Base-by-base conservation (phyloP, 2,888 invertebrate species). In the Diploptera punctata region DNA sequence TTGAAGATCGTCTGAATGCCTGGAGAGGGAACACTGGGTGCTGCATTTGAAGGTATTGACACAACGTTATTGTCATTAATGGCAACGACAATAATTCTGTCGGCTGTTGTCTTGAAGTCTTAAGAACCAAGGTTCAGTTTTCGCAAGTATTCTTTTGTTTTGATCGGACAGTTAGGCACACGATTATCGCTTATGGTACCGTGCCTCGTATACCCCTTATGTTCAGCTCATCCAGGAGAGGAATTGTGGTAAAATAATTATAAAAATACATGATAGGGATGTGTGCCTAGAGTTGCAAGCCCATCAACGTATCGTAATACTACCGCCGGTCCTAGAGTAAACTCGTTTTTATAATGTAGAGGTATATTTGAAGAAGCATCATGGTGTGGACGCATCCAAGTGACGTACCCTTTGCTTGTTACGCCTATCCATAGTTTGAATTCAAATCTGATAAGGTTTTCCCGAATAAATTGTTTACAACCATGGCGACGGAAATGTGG, bases 351-450 rank as follows among this genome's bases (percentile, higher is more conserved):
- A n/a, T n/a, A n/a, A 16, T 33, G 2, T 3, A 43, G 3, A 33
- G n/a, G n/a, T 43, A 65, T 21, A 9, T 49, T 68, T 19, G 26
- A 16, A 49, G 13, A 10, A 19, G 18, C 24, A 18, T 26, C 62
- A 43, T 62, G 62, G 54, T 67, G 54, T n/a, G 67, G 65, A 13
- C 54, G 67, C 49, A 54, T 71, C 65, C 65, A 67, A n/a, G 21
- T 18, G 18, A 54, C 57, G 33, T 67, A 71, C 2, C 38, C 71
- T n/a, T 19, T 31, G n/a, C 18, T 10, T 18, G 61, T 71, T 29
- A 47, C 62, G 24, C 1, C 71, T 18, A 67, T 54, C 67, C 71
- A 71, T 21, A 47, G 21, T 67, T 71, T 71, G 43, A 2, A n/a
- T n/a, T n/a, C n/a, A n/a, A n/a, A n/a, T n/a, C n/a, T n/a, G n/a